Evolutionary conservation across 2,888 invertebrate species (phyloP).

Genomic region (Therioaphis trifolii): DNA sequence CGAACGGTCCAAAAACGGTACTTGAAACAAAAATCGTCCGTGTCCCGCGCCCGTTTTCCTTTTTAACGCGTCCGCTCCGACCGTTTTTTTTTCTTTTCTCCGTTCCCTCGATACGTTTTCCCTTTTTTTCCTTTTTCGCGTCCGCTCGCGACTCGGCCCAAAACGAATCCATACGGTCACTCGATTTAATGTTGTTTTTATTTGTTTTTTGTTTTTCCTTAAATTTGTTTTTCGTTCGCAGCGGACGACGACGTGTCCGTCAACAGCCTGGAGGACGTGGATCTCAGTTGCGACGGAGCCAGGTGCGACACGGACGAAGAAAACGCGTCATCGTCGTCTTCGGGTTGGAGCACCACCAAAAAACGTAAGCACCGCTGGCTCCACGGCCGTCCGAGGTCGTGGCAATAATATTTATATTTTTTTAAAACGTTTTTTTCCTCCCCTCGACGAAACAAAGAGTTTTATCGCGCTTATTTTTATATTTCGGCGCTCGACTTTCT

Average conservation of each 20-base stretch:
- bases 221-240: neutral
- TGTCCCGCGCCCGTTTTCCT: neutral
- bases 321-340: neutral
- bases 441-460: too few relatives aligned
- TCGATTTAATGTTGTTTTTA: neutral
- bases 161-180: too few relatives aligned
- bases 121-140: too few relatives aligned
- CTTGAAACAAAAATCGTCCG: neutral
- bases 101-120: too few relatives aligned
- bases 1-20: conserved; percentile 31
- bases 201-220: neutral
- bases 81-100: too few relatives aligned
- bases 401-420: too few relatives aligned
- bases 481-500: too few relatives aligned
- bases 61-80: too few relatives aligned
- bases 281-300: conserved; percentile 46
- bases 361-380: conserved; percentile 46
- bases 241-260: conserved; percentile 5
- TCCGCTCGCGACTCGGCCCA: too few relatives aligned
- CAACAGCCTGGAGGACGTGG: conserved; percentile 47
- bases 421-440: too few relatives aligned
- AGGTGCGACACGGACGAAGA: conserved; percentile 4
- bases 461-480: too few relatives aligned
- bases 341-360: conserved; percentile 43
- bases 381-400: too few relatives aligned